Conservation (phyloP, 2,797 vertebrate genomes). For the Coendou prehensilis region DNA sequence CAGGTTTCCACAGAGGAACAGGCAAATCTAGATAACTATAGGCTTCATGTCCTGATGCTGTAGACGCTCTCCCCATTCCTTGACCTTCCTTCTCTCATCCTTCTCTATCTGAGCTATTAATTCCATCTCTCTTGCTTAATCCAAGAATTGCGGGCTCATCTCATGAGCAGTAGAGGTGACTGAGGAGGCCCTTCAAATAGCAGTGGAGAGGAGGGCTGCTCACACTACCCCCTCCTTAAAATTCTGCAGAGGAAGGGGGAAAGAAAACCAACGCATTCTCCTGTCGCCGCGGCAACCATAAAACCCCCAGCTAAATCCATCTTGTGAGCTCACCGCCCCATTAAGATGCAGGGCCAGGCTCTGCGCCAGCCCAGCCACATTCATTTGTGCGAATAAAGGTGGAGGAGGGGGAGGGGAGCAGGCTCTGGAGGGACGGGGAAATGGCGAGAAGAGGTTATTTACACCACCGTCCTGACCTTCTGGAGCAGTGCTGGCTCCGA, state of each 20-base stretch:
- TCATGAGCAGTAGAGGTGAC: slow-evolving; percentile 68
- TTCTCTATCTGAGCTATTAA: slow-evolving; percentile 8
- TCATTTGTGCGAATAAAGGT: slow-evolving; percentile 86
- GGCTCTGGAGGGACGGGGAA: slow-evolving; percentile 81
- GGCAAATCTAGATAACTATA: not conserved
- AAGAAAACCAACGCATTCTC: slow-evolving; percentile 84
- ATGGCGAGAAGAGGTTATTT: slow-evolving; percentile 86
- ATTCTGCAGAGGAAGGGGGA: slow-evolving; percentile 79
- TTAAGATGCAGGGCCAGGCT: slow-evolving; percentile 87
- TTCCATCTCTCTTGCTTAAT: not conserved
- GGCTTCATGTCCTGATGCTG: not conserved
- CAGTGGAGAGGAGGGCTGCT: slow-evolving; percentile 45
- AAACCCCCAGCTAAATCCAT: slow-evolving; percentile 86
- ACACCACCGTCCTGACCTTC: slow-evolving; percentile 86
- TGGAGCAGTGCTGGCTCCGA: slow-evolving; percentile 85
- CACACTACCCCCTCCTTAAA: slow-evolving; percentile 64
- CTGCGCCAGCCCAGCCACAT: slow-evolving; percentile 84
- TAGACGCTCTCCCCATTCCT: not conserved
- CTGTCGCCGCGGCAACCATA: slow-evolving; percentile 84
- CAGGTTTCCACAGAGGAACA: not conserved
- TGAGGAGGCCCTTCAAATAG: slow-evolving; percentile 65
- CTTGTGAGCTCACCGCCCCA: slow-evolving; percentile 86
- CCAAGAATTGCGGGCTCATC: slow-evolving; percentile 24
- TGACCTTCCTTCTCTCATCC: slow-evolving; percentile 2
- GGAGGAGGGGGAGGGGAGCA: slow-evolving; percentile 78